phyloP scores from a whole-genome alignment of 1,140 invertebrate genomes.

The Trinorchestia longiramus region DNA sequence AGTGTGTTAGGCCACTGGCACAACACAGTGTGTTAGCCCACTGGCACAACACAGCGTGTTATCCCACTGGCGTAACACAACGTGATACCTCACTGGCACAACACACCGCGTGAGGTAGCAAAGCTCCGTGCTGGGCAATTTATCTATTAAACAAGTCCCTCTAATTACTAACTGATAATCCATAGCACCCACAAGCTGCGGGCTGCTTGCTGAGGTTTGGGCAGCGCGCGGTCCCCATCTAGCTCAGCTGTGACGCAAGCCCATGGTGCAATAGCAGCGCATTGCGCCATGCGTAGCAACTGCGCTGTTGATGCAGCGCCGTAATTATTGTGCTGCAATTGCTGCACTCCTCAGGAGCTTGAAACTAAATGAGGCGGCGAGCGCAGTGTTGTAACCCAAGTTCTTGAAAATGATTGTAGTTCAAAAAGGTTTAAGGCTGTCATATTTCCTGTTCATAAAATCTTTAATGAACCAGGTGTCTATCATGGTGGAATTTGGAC shows the following conservation, averaged over 20 bases:
- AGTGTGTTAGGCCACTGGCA: no score
- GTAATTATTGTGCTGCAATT: no score
- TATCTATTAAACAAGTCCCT: no score
- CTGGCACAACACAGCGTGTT: no score
- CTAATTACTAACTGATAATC: no score
- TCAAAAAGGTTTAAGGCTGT: background rate
- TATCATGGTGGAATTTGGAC: background rate
- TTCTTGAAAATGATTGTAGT: background rate
- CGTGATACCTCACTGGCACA: no score
- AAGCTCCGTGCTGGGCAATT: no score
- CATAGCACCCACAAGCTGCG: no score
- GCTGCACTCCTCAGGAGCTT: background rate
- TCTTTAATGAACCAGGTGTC: background rate
- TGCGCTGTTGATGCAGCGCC: background rate
- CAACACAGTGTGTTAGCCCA: no score
- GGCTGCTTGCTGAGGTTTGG: background rate
- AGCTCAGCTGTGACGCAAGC: background rate
- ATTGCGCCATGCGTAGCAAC: no score
- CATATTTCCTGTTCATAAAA: background rate
- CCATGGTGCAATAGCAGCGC: background rate
- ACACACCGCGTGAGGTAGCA: no score
- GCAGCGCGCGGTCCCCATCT: background rate
- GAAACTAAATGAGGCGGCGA: background rate
- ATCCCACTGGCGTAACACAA: no score
- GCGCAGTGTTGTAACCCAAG: background rate